These are phyloP conservation scores for Tridacna crocea DNA, from an alignment of 2,888 invertebrate species.

Conservation along the genomic window DNA sequence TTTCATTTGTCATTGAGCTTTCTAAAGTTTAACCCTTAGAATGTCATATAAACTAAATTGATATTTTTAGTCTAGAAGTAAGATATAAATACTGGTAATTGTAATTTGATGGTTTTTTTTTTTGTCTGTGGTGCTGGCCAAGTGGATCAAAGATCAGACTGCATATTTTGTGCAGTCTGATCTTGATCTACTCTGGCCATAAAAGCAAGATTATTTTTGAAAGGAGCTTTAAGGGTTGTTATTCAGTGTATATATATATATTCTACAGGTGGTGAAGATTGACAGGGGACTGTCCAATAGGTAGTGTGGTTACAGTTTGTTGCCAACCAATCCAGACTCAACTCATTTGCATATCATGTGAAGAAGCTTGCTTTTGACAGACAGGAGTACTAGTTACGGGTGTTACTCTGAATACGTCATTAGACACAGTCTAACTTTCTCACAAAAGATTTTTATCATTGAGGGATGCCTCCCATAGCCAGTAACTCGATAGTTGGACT, in stretches of 20 bases:
- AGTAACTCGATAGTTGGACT: conserved; percentile 58
- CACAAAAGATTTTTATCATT: conserved; percentile 24
- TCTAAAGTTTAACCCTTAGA: too few relatives aligned
- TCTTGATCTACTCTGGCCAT: too few relatives aligned
- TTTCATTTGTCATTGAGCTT: too few relatives aligned
- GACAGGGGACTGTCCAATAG: conserved; percentile 14
- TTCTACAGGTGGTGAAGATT: conserved; percentile 13
- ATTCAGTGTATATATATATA: not conserved
- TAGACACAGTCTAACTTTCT: conserved; percentile 6
- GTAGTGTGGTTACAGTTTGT: not conserved
- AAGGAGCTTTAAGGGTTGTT: too few relatives aligned
- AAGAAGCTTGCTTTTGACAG: conserved; percentile 15
- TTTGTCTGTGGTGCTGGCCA: too few relatives aligned
- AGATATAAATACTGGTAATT: too few relatives aligned
- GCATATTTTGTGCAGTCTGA: too few relatives aligned
- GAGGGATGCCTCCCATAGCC: conserved; percentile 70
- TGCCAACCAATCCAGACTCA: conserved; percentile 30
- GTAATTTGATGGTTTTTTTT: too few relatives aligned
- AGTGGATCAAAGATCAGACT: too few relatives aligned
- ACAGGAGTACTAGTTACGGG: conserved; percentile 19
- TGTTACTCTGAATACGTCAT: conserved; percentile 23
- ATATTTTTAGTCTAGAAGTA: too few relatives aligned
- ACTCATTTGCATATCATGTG: conserved; percentile 40
- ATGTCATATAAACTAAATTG: too few relatives aligned
- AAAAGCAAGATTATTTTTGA: too few relatives aligned